A percentile compares a stretch with the other conserved stretches of the same genome.
Conservation (phyloP, 2,113 vertebrate genomes). For the Salvelinus alpinus region DNA sequence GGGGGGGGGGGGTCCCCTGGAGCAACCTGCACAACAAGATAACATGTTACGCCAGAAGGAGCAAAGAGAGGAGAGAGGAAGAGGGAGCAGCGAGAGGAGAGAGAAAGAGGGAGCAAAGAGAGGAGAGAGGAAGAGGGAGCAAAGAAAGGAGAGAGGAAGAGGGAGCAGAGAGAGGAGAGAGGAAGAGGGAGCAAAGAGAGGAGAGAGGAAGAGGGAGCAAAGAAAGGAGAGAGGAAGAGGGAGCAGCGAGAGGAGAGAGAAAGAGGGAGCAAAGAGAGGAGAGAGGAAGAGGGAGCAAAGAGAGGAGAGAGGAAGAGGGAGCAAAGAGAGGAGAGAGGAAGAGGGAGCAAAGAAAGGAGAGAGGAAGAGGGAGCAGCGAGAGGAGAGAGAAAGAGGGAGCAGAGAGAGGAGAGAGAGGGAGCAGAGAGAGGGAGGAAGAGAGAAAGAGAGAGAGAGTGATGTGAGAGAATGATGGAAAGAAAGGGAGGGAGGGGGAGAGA, state of each 20-base stretch:
- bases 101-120: not conserved
- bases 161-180: not conserved
- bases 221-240: not conserved
- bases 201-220: too few relatives aligned
- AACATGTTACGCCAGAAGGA: not conserved
- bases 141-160: not conserved
- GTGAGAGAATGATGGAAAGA: not conserved
- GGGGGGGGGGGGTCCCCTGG: not conserved
- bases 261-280: not conserved
- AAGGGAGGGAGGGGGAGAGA: not conserved
- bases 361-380: not conserved
- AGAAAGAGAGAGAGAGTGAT: not conserved
- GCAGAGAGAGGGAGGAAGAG: not conserved
- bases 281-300: not conserved
- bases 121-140: not conserved
- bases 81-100: not conserved
- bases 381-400: not conserved
- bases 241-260: not conserved
- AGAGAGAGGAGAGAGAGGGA: not conserved
- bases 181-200: not conserved
- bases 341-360: not conserved
- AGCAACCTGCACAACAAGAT: conserved; percentile 7
- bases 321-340: not conserved
- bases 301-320: not conserved
- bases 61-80: not conserved